Conservation (phyloP, 2,797 vertebrate species). For the Morelia viridis region DNA sequence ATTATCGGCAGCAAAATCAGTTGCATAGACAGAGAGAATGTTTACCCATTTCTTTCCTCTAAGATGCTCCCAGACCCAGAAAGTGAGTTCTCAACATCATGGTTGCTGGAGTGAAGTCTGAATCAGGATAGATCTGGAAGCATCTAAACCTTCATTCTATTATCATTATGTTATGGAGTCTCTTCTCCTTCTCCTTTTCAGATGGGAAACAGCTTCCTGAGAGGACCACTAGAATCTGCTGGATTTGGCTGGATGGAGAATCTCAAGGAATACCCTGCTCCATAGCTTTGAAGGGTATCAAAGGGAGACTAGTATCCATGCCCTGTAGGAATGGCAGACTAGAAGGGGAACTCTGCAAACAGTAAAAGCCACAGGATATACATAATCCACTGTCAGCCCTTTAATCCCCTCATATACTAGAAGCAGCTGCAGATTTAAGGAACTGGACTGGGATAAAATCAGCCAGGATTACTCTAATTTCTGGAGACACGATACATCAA, state of each 20-base stretch:
- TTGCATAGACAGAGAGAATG: background rate
- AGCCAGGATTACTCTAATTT: constrained; percentile 86
- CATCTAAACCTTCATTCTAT: background rate
- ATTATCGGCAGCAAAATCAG: constrained; percentile 38
- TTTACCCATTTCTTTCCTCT: background rate
- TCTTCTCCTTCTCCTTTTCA: background rate
- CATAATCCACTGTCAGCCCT: constrained; percentile 71
- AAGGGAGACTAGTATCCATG: fast-evolving
- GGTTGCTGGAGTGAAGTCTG: background rate
- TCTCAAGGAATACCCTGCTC: fast-evolving
- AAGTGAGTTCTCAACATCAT: background rate
- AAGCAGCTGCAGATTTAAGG: constrained; percentile 69
- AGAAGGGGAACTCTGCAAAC: constrained; percentile 26
- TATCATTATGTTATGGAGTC: fast-evolving
- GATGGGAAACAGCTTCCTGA: background rate
- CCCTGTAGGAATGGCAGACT: constrained; percentile 14
- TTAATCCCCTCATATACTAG: constrained; percentile 69
- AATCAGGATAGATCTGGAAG: background rate
- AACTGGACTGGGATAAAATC: constrained; percentile 75
- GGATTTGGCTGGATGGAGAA: background rate
- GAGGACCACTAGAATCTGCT: background rate
- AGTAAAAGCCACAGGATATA: constrained; percentile 36
- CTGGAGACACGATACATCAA: constrained; percentile 73
- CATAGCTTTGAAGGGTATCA: background rate
- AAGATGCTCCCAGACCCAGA: background rate